Evolutionary conservation across 2,888 invertebrate species (phyloP).

Genomic region (Drosophila gaucha): DNA sequence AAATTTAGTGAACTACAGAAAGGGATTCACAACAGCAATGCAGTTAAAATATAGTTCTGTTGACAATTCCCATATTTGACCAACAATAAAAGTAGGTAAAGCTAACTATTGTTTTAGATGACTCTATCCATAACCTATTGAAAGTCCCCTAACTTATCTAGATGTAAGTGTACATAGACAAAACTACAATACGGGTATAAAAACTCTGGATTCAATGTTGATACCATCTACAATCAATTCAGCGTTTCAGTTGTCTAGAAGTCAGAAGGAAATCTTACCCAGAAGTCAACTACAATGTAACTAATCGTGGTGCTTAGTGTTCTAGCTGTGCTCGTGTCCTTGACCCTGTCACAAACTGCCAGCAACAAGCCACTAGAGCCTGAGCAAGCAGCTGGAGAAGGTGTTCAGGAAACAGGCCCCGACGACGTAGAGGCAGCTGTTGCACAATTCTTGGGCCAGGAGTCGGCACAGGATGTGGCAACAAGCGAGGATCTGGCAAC

Average conservation of each 20-base stretch:
- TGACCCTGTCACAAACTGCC: background rate
- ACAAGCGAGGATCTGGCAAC: too few relatives aligned
- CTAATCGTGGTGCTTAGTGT: background rate
- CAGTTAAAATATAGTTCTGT: background rate
- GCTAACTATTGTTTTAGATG: too few relatives aligned
- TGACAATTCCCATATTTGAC: background rate
- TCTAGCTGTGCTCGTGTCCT: constrained; percentile 3
- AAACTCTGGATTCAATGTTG: background rate
- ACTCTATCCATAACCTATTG: background rate
- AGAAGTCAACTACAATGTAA: constrained; percentile 12
- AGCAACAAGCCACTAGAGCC: background rate
- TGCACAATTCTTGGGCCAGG: too few relatives aligned
- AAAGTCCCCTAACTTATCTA: constrained; percentile 6
- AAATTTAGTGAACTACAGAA: background rate
- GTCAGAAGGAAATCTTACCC: background rate
- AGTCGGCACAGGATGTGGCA: too few relatives aligned
- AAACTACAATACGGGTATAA: background rate
- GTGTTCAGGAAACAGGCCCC: background rate
- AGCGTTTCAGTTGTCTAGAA: background rate
- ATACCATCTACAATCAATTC: background rate
- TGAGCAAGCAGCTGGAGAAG: background rate
- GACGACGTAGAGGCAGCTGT: constrained; percentile 1
- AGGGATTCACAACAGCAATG: background rate
- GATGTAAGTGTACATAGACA: background rate
- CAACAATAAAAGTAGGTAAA: background rate